Conservation (phyloP, 2,797 vertebrate species). For the Pangasius sanitwongsei region DNA sequence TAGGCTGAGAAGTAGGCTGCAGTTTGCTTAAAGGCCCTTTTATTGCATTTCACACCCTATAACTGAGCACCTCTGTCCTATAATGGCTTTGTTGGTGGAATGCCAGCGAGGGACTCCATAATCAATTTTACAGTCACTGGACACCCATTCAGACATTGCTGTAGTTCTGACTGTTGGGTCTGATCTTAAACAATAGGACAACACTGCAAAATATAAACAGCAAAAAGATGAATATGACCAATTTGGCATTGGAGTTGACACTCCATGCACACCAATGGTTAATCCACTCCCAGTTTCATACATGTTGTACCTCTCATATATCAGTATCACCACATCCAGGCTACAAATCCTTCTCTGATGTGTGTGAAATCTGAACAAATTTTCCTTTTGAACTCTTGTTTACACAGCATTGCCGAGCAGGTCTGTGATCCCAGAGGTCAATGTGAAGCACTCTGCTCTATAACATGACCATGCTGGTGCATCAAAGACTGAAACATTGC, state of each 20-base stretch:
- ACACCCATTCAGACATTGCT: neutral
- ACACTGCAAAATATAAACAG: neutral
- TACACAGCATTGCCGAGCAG: constrained; percentile 31
- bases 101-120: constrained; percentile 41
- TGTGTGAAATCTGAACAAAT: constrained; percentile 3
- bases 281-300: neutral
- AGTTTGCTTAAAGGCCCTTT: neutral
- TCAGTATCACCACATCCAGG: neutral
- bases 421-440: constrained; percentile 17
- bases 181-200: constrained; percentile 19
- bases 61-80: neutral
- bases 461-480: neutral
- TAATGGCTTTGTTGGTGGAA: constrained; percentile 38
- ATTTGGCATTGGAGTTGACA: neutral
- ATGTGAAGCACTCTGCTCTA: neutral
- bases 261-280: neutral
- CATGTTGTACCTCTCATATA: neutral
- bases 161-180: constrained; percentile 3
- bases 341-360: constrained; percentile 1
- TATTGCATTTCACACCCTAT: constrained; percentile 28
- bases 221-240: neutral
- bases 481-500: constrained; percentile 17
- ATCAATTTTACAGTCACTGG: constrained; percentile 28
- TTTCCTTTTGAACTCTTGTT: constrained; percentile 27
- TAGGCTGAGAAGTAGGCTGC: neutral